Base-by-base conservation (phyloP, 2,888 invertebrate genomes). In the Parelbella ahira region DNA sequence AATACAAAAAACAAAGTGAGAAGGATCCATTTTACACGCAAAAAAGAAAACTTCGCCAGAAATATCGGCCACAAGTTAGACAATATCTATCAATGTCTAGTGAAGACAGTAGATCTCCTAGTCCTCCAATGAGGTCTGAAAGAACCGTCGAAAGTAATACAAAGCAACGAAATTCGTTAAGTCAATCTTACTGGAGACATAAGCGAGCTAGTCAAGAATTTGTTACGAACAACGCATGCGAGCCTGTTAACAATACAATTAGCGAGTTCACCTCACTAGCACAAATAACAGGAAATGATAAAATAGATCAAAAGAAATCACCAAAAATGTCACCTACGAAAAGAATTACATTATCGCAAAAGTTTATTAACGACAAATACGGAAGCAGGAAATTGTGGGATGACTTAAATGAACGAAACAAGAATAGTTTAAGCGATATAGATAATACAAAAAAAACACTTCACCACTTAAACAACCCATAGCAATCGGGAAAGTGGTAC, bases 1-100 rank as follows among this genome's bases (percentile, higher is more conserved):
- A 94, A 58, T 96, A 96, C 64, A 90, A 95, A 45, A 96, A 96
- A 63, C 96, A 96, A 76, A 96, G 96, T 62, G 96, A 96, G 69
- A 94, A 96, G 60, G 96, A 96, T 82, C 94, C 94, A 0, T 91
- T 94, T 68, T 95, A 94, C 58, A 91, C 91, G 47, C 92, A 92
- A 68, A 90, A 92, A 63, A 83, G 91, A 48, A 93, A 93, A 71
- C 76, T 92, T 38, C 83, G 92, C 8, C 90, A 91, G 60, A 91
- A 91, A 67, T 88, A 91, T 50, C 89, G 92, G 45, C 88, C 90
- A 36, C 90, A 89, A 65, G 76, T 75, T 10, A 77, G 88, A 51
- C 86, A 88, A 51, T 89, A 89, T 58, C 61, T 88, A 41, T 88
- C 89, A 8, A 89, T 90, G 53, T 91, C 91, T 0, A 91, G 91